Conservation (phyloP, 1,140 invertebrate genomes). For the Pseudomyrmex flavicornis region DNA sequence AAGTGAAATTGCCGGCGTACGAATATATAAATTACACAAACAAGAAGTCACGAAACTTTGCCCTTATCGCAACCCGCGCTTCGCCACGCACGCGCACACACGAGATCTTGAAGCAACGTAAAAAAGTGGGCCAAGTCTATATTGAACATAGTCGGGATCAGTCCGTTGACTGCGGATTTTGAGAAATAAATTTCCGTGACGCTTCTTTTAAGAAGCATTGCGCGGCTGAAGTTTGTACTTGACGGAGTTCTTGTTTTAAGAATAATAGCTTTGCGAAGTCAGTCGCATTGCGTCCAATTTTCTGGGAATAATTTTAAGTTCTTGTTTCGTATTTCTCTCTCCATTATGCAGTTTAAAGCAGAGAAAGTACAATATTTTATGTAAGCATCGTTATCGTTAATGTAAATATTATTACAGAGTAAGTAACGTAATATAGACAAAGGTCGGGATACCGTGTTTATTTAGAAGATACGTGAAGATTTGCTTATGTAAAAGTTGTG, state of each 20-base stretch:
- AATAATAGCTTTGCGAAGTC: conserved; percentile 47
- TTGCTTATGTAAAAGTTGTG: no score
- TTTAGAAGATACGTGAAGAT: not conserved
- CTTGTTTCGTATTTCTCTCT: conserved; percentile 12
- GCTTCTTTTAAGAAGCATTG: conserved; percentile 35
- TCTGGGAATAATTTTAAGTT: conserved; percentile 36
- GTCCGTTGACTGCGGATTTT: conserved; percentile 30
- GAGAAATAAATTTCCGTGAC: conserved; percentile 51
- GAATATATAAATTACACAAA: conserved; percentile 36
- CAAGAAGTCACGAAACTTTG: conserved; percentile 55
- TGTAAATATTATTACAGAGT: not conserved
- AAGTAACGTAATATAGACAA: not conserved
- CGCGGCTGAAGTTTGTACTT: conserved; percentile 35
- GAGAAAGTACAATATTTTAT: not conserved
- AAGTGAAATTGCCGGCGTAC: not conserved
- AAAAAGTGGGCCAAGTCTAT: conserved; percentile 44
- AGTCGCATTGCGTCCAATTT: conserved; percentile 52
- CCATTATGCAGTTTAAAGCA: not conserved
- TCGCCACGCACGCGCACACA: not conserved
- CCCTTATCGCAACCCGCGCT: conserved; percentile 16
- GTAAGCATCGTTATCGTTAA: not conserved
- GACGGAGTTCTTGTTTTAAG: conserved; percentile 37
- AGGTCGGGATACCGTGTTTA: not conserved
- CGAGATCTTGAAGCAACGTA: conserved; percentile 6
- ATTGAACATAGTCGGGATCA: conserved; percentile 32